A percentile compares a stretch with the other conserved stretches of the same genome.
Conservation (phyloP, 2,113 vertebrate species). For the Accipiter virgatus region DNA sequence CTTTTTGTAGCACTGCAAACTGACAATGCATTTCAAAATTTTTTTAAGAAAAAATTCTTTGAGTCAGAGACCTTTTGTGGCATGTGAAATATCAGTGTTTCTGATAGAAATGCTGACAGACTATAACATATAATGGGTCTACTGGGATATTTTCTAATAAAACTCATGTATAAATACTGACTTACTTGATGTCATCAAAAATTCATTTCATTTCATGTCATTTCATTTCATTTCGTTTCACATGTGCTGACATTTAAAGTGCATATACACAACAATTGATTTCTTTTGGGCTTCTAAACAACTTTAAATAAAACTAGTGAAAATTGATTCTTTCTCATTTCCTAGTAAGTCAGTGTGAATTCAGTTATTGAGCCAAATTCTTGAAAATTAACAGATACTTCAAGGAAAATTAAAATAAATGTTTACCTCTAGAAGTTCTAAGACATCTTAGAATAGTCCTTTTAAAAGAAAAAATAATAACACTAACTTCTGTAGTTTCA, state of each 20-base stretch:
- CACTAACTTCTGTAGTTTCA: not conserved
- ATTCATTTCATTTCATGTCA: not conserved
- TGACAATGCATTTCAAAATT: not conserved
- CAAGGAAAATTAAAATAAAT: not conserved
- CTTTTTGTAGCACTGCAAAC: not conserved
- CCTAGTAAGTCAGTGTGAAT: not conserved
- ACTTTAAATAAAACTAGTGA: conserved; percentile 15
- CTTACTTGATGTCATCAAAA: not conserved
- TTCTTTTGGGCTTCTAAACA: not conserved
- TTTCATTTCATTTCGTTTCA: not conserved
- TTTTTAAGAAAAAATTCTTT: not conserved
- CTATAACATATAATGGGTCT: not conserved
- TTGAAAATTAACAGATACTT: not conserved
- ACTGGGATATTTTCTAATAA: not conserved
- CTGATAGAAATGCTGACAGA: not conserved
- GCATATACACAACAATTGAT: not conserved
- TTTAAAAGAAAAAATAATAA: not conserved
- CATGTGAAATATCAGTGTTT: not conserved
- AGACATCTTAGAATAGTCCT: not conserved
- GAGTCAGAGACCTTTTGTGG: not conserved
- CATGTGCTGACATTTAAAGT: conserved; percentile 33
- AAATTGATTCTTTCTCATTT: conserved; percentile 5
- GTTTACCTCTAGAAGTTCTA: not conserved
- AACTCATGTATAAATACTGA: not conserved
- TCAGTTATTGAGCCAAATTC: not conserved